Evolutionary conservation across 1,140 invertebrate genomes (phyloP).

Genomic region (Drosophila orosa): DNA sequence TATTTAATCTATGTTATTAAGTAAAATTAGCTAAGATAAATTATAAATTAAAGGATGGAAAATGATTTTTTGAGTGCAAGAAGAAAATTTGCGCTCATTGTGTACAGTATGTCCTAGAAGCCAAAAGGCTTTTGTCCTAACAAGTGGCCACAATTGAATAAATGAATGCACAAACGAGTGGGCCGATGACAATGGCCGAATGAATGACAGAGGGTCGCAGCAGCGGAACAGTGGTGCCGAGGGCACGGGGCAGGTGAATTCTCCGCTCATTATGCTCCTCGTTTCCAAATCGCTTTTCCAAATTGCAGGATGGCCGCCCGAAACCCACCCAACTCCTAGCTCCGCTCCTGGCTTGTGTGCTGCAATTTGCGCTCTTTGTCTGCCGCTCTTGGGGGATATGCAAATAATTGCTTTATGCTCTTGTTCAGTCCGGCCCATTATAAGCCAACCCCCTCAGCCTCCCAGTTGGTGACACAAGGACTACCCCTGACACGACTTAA

Average conservation of each 20-base stretch:
- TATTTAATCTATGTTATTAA: not conserved
- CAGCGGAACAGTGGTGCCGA: constrained; percentile 6
- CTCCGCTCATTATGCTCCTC: constrained; percentile 38
- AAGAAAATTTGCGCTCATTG: constrained; percentile 68
- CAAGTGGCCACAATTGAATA: constrained; percentile 82
- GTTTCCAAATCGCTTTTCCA: constrained; percentile 2
- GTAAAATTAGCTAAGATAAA: not conserved
- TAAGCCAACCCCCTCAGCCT: constrained; percentile 13
- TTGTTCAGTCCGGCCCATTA: constrained; percentile 62
- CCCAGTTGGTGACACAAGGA: constrained; percentile 8
- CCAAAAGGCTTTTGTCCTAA: constrained; percentile 63
- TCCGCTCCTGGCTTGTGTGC: constrained; percentile 14
- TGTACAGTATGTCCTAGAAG: constrained; percentile 44
- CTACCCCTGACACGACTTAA: constrained; percentile 59
- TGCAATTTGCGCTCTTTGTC: constrained; percentile 76
- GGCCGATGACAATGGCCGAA: constrained; percentile 36
- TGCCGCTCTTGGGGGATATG: constrained; percentile 54
- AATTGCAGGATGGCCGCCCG: constrained; percentile 29
- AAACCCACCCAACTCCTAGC: constrained; percentile 13
- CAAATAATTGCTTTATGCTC: constrained; percentile 79
- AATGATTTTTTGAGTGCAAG: constrained; percentile 1
- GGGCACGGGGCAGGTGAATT: constrained; percentile 54
- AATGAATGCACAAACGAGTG: constrained; percentile 73
- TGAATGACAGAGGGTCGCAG: constrained; percentile 19
- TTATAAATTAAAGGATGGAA: not conserved